Conservation (phyloP, 2,888 invertebrate species). For the Hypercompe scribonia region DNA sequence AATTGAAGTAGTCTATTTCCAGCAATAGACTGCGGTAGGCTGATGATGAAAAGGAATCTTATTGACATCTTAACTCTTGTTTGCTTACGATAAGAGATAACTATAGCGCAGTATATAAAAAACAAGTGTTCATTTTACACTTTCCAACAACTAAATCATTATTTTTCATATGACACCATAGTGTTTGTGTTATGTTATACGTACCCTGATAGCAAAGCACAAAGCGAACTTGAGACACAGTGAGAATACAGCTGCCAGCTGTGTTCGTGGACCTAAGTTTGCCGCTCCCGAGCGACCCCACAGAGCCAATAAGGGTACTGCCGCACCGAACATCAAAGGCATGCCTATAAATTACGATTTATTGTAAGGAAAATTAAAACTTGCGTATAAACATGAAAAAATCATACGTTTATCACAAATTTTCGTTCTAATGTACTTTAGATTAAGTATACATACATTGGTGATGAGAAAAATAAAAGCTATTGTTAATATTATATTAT, state of each 20-base stretch:
- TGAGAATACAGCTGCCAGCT: slow-evolving; percentile 77
- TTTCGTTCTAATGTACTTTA: no score
- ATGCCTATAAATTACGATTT: slow-evolving; percentile 62
- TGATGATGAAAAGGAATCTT: background rate
- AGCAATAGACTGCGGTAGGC: no score
- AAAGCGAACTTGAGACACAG: slow-evolving; percentile 77
- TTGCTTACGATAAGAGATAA: background rate
- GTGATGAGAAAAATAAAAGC: no score
- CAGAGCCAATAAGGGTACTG: slow-evolving; percentile 73
- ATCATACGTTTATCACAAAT: background rate
- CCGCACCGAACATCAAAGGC: slow-evolving; percentile 75
- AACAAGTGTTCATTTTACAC: background rate
- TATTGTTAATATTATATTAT: no score
- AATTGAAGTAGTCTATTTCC: no score
- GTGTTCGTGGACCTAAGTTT: slow-evolving; percentile 71
- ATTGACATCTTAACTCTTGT: background rate
- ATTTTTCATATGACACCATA: no score
- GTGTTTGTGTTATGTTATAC: slow-evolving; percentile 33
- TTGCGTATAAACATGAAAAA: background rate
- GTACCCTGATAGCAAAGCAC: slow-evolving; percentile 78
- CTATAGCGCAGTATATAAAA: background rate
- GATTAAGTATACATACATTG: no score
- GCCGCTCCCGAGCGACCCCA: slow-evolving; percentile 70
- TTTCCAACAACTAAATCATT: no score
- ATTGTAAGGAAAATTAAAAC: background rate